Evolutionary conservation across 2,113 vertebrate species (phyloP).

Genomic region (Hyla sarda): DNA sequence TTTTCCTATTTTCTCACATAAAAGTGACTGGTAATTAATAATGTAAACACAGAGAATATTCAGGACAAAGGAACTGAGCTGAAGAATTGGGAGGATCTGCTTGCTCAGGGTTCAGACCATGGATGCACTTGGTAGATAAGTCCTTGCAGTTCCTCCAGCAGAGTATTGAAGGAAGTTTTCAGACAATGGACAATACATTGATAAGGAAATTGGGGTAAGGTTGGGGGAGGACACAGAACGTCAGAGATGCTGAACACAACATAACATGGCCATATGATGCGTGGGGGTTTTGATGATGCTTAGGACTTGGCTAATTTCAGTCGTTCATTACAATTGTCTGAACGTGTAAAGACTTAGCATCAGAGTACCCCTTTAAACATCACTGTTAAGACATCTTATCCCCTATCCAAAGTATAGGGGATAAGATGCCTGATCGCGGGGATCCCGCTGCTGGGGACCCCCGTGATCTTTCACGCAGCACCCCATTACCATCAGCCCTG

Average conservation of each 20-base stretch:
- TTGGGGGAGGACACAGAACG: not conserved
- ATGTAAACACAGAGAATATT: not conserved
- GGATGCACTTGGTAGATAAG: not conserved
- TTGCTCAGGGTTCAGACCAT: constrained; percentile 3
- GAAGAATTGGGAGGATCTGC: not conserved
- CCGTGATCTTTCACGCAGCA: no score
- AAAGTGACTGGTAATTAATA: not conserved
- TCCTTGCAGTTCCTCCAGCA: not conserved
- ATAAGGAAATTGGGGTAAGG: not conserved
- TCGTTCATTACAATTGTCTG: no score
- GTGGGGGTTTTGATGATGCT: no score
- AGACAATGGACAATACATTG: constrained; percentile 6
- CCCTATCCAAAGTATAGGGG: no score
- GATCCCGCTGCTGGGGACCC: no score
- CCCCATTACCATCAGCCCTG: no score
- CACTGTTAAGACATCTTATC: no score
- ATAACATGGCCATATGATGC: no score
- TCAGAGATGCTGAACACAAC: not conserved
- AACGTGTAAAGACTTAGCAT: no score
- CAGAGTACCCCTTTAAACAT: no score
- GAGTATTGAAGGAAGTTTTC: not conserved
- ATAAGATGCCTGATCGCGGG: no score
- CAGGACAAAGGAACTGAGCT: not conserved
- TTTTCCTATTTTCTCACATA: not conserved
- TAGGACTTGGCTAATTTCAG: no score